Conservation (phyloP, 1,140 invertebrate species). For the Cyrtorhinus lividipennis region DNA sequence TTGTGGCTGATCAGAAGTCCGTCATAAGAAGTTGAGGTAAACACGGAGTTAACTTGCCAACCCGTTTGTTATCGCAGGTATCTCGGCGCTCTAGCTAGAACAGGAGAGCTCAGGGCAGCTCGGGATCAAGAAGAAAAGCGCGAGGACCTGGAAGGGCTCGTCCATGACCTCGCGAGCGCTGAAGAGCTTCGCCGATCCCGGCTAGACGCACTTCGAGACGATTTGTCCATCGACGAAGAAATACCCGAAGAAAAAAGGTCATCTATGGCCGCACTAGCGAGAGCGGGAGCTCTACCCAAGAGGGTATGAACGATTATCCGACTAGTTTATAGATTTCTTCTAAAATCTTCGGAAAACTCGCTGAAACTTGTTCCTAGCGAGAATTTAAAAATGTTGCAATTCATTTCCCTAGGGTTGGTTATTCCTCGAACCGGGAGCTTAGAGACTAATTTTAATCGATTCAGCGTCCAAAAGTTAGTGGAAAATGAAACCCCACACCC, state of each 20-base stretch:
- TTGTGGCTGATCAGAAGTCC: too few relatives aligned
- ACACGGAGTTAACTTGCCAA: too few relatives aligned
- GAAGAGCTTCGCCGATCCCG: constrained; percentile 22
- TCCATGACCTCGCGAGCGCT: constrained; percentile 20
- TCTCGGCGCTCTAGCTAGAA: constrained; percentile 23
- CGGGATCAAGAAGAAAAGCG: constrained; percentile 22
- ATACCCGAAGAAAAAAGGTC: constrained; percentile 21
- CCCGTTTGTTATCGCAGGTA: too few relatives aligned
- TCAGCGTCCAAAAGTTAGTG: too few relatives aligned
- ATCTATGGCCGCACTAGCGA: constrained; percentile 21
- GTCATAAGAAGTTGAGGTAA: too few relatives aligned
- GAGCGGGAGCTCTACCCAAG: constrained; percentile 21
- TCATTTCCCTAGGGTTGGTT: too few relatives aligned
- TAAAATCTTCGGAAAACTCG: background rate
- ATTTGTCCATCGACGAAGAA: constrained; percentile 22
- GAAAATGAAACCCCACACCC: too few relatives aligned
- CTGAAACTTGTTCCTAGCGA: too few relatives aligned
- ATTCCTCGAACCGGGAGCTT: too few relatives aligned
- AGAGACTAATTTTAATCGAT: too few relatives aligned
- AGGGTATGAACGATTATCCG: background rate
- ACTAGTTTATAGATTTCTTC: background rate
- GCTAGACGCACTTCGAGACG: constrained; percentile 22
- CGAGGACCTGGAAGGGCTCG: constrained; percentile 21
- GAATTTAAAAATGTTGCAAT: too few relatives aligned
- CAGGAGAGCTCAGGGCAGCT: constrained; percentile 20